Evolutionary conservation across 2,888 invertebrate genomes (phyloP), one percentile per base, ranked within the genome.

Genomic region (Thymelicus acteon): DNA sequence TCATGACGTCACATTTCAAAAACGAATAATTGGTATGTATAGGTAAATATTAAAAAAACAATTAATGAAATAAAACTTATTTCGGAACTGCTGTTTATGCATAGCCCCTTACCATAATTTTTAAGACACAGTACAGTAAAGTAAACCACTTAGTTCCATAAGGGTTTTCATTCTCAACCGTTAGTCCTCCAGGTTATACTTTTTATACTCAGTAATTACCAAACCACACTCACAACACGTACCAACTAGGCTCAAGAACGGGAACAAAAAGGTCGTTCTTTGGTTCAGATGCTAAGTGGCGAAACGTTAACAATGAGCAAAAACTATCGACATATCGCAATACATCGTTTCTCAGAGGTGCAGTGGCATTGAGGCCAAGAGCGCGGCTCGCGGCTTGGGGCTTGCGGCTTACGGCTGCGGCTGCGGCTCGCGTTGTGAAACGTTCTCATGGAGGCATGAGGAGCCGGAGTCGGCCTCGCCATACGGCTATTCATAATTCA

Each of bases 301-400:
- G 86, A 86, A 87, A 87, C 82, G 77, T 73, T 75, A 84, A 85
- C 82, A 86, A 84, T 82, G 78, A 79, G 82, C 80, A 85, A 85
- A 86, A 86, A 81, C 85, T 86, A 86, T 87, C 79, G 82, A 79
- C 80, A 77, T 81, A 83, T 84, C 83, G 82, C 83, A 80, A 80
- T 79, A 80, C 77, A 79, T 79, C 80, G 83, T 81, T 81, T 82
- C 83, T 81, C 78, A 72, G 74, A 73, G 75, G 72, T 72, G 73
- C 75, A 64, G 76, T 54, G 64, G 54, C 58, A 61, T 60, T 19
- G 61, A 60, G 58, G 66, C 61, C 57, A 61, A 67, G 67, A 52
- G 60, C 57, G 67, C 76, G 78, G 60, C 57, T 65, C 76, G 77
- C 80, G 80, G 80, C 78, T 15, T 19, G 84, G 7, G 40, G 7